phyloP scores from a whole-genome alignment of 2,113 vertebrate species.

The Triplophysa dalaica region DNA sequence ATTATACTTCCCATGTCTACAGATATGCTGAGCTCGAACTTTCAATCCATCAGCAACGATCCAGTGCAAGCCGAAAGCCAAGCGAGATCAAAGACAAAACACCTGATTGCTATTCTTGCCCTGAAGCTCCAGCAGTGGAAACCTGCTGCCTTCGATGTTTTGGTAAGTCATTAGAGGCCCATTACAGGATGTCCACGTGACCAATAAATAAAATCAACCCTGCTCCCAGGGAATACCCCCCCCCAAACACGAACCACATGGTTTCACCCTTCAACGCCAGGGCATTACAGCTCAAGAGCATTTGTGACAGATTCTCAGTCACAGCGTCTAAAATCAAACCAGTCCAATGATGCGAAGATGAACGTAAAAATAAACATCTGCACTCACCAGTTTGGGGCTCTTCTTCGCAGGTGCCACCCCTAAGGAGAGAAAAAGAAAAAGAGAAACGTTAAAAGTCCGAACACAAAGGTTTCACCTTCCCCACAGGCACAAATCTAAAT shows the following conservation, averaged over 20 bases:
- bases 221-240: background rate
- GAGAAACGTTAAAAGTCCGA: slow-evolving; percentile 63
- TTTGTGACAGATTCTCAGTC: background rate
- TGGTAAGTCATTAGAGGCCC: slow-evolving; percentile 8
- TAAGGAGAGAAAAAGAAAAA: slow-evolving; percentile 75
- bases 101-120: background rate
- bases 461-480: slow-evolving; percentile 56
- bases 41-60: background rate
- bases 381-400: slow-evolving; percentile 99
- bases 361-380: slow-evolving; percentile 44
- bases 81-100: background rate
- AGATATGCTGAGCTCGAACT: background rate
- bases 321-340: background rate
- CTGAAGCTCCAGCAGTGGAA: slow-evolving; percentile 8
- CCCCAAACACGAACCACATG: slow-evolving; percentile 18
- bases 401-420: slow-evolving; percentile 96
- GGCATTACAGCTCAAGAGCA: background rate
- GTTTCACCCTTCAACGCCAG: slow-evolving; percentile 4
- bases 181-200: slow-evolving; percentile 28
- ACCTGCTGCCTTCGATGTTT: slow-evolving; percentile 34
- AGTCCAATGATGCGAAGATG: background rate
- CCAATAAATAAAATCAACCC: slow-evolving; percentile 43
- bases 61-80: background rate
- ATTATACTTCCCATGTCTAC: slow-evolving; percentile 61
- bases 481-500: slow-evolving; percentile 44